Conservation (phyloP, 2,113 vertebrate genomes). For the Hyla sarda region DNA sequence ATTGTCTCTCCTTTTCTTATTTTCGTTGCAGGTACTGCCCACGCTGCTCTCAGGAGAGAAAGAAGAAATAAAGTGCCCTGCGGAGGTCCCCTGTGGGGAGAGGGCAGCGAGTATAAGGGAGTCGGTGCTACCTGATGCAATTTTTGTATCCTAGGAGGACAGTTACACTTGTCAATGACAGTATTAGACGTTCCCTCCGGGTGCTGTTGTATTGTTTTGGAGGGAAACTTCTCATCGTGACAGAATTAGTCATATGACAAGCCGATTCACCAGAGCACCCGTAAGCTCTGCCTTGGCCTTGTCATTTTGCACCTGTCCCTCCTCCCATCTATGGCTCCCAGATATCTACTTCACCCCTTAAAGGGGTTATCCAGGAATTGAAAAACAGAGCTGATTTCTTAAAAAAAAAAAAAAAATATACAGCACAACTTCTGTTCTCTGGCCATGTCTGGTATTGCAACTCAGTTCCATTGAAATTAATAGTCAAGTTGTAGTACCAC, state of each 20-base stretch:
- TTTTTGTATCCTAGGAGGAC: background rate
- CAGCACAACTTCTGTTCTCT: too few relatives aligned
- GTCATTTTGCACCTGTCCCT: background rate
- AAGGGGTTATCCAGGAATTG: too few relatives aligned
- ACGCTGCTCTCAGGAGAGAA: constrained; percentile 83
- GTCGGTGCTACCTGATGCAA: background rate
- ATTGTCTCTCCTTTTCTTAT: background rate
- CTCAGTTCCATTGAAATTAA: too few relatives aligned
- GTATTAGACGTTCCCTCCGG: constrained; percentile 35
- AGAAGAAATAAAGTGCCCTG: constrained; percentile 77
- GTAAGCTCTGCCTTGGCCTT: background rate
- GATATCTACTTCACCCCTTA: background rate
- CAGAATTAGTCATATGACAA: background rate
- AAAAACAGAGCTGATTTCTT: too few relatives aligned
- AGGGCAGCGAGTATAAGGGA: background rate
- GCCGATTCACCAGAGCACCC: background rate
- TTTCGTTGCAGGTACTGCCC: constrained; percentile 77
- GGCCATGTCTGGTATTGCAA: too few relatives aligned
- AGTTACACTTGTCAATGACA: constrained; percentile 36
- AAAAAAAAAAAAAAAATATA: too few relatives aligned
- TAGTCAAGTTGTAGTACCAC: too few relatives aligned
- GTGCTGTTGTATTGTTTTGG: constrained; percentile 11
- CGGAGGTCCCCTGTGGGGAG: background rate
- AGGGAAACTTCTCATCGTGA: background rate
- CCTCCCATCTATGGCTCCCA: background rate